Percentiles rank a stretch among this genome's conserved stretches.
These are phyloP conservation scores for Drosophila heteroneura DNA, from an alignment of 2,888 invertebrate genomes.

Conservation along the genomic window DNA sequence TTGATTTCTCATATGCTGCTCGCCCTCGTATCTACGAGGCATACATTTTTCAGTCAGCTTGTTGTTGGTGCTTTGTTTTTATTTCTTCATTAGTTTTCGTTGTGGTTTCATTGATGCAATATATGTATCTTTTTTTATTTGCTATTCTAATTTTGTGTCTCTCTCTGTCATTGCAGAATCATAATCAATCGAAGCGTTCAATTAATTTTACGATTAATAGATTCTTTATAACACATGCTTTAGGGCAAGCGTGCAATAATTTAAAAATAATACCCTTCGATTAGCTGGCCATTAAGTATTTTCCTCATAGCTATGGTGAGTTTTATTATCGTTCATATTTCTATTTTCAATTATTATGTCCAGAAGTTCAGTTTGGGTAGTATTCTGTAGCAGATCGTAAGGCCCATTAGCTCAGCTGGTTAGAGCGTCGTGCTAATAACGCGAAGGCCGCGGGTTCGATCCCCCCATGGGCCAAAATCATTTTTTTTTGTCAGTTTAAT, in stretches of 20 bases:
- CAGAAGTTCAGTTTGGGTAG: neutral
- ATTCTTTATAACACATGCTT: constrained; percentile 22
- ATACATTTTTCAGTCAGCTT: constrained; percentile 43
- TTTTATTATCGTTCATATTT: constrained; percentile 1
- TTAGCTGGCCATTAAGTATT: neutral
- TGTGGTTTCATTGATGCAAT: constrained; percentile 63
- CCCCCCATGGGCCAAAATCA: constrained; percentile 84
- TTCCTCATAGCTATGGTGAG: constrained; percentile 22
- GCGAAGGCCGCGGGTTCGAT: constrained; percentile 86
- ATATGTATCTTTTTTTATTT: constrained; percentile 2
- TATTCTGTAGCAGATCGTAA: rapidly evolving
- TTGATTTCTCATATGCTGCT: constrained; percentile 46
- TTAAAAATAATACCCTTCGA: constrained; percentile 3
- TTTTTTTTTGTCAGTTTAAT: constrained; percentile 2
- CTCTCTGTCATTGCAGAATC: constrained; percentile 40
- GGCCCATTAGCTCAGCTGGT: constrained; percentile 86
- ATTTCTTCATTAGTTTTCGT: constrained; percentile 45
- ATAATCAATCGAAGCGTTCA: constrained; percentile 43
- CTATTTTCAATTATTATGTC: neutral
- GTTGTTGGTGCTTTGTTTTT: constrained; percentile 37
- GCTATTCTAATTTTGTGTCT: constrained; percentile 15
- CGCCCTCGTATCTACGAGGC: constrained; percentile 49
- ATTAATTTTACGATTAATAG: constrained; percentile 31
- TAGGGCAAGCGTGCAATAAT: constrained; percentile 37
- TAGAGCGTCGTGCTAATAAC: constrained; percentile 86